phyloP scores from a whole-genome alignment of 2,113 vertebrate genomes.

The Pica pica region DNA sequence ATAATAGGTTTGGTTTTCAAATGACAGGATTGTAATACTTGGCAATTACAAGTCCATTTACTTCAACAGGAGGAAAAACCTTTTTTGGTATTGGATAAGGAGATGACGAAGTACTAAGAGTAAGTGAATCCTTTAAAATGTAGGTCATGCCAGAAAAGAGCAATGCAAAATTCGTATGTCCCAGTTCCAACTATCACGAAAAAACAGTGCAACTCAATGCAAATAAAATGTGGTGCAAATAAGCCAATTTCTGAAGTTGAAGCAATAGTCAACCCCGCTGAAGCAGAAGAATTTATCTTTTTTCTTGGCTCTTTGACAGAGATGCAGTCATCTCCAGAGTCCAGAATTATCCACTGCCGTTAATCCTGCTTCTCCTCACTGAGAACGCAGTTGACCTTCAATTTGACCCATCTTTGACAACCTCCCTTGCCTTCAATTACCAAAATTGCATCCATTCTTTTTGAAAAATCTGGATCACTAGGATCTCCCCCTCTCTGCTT shows the following conservation, averaged over 20 bases:
- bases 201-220: background rate
- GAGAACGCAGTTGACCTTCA: background rate
- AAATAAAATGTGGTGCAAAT: background rate
- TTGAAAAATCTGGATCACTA: background rate
- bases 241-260: background rate
- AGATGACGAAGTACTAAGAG: background rate
- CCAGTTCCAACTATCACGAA: background rate
- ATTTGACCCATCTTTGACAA: background rate
- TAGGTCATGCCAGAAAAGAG: background rate
- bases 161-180: background rate
- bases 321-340: background rate
- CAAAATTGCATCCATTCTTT: background rate
- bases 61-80: background rate
- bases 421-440: background rate
- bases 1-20: background rate
- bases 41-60: background rate
- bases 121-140: background rate
- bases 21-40: background rate
- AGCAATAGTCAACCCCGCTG: background rate
- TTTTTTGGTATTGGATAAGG: background rate
- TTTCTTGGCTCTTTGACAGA: constrained; percentile 45
- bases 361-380: constrained; percentile 15
- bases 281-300: constrained; percentile 30
- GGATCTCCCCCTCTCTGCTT: background rate
- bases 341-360: constrained; percentile 3